These are phyloP conservation scores for Norana najaformis DNA, from an alignment of 2,888 invertebrate species.

Conservation along the genomic window DNA sequence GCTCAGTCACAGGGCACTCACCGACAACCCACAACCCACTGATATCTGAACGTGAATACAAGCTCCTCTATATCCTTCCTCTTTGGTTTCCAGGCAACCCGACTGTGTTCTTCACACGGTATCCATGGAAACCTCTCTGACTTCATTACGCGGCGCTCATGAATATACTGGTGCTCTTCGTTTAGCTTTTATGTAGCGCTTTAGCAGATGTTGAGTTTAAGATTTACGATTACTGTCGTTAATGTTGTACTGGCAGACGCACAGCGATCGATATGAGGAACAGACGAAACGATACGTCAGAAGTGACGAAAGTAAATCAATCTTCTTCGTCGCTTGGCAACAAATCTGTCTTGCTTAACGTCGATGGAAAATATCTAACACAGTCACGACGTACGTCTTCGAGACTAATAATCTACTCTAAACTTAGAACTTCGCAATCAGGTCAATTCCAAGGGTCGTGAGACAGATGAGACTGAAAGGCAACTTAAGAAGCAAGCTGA, in stretches of 20 bases:
- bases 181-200: too few relatives aligned
- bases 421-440: background rate
- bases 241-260: background rate
- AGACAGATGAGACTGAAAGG: too few relatives aligned
- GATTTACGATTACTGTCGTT: background rate
- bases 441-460: background rate
- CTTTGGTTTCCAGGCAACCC: too few relatives aligned
- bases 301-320: background rate
- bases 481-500: too few relatives aligned
- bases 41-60: too few relatives aligned
- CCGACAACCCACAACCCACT: too few relatives aligned
- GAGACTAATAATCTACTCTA: background rate
- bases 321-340: background rate
- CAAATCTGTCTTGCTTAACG: slow-evolving; percentile 27
- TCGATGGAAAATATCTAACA: slow-evolving; percentile 26
- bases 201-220: too few relatives aligned
- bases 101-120: too few relatives aligned
- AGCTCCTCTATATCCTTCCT: too few relatives aligned
- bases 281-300: slow-evolving; percentile 1
- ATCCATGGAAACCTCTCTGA: too few relatives aligned
- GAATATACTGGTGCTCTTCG: too few relatives aligned
- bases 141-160: too few relatives aligned
- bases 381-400: slow-evolving; percentile 24
- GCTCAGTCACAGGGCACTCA: background rate
- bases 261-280: slow-evolving; percentile 15